A percentile compares a stretch with the other conserved stretches of the same genome.
Evolutionary conservation across 2,888 invertebrate species (phyloP).

Genomic region (Hyalella azteca): DNA sequence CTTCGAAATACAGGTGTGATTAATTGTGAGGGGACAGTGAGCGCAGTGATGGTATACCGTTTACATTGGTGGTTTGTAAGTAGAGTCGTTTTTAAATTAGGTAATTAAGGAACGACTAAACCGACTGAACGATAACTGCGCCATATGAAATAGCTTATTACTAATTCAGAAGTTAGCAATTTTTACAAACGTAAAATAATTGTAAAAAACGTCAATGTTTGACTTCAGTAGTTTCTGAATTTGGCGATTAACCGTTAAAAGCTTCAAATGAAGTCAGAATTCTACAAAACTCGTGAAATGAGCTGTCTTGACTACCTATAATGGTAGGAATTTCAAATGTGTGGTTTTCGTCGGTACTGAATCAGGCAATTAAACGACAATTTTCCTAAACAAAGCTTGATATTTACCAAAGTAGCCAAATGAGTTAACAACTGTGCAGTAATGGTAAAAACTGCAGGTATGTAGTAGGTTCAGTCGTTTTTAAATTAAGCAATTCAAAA

Average conservation of each 20-base stretch:
- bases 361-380: no score
- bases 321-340: no score
- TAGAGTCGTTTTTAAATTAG: neutral
- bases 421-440: no score
- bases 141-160: neutral
- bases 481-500: no score
- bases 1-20: constrained; percentile 15
- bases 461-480: no score
- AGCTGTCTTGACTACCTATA: no score
- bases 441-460: no score
- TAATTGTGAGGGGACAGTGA: no score
- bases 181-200: neutral
- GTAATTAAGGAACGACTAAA: neutral
- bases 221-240: neutral
- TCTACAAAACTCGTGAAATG: neutral
- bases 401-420: no score
- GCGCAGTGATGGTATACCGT: neutral
- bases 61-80: neutral
- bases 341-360: no score
- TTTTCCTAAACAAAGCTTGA: no score
- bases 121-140: no score
- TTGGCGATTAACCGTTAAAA: neutral
- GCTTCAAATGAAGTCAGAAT: neutral
- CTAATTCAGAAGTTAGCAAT: neutral
- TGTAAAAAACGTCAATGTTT: neutral